Conservation (phyloP, 1,140 invertebrate genomes). For the Whitmania pigra region DNA sequence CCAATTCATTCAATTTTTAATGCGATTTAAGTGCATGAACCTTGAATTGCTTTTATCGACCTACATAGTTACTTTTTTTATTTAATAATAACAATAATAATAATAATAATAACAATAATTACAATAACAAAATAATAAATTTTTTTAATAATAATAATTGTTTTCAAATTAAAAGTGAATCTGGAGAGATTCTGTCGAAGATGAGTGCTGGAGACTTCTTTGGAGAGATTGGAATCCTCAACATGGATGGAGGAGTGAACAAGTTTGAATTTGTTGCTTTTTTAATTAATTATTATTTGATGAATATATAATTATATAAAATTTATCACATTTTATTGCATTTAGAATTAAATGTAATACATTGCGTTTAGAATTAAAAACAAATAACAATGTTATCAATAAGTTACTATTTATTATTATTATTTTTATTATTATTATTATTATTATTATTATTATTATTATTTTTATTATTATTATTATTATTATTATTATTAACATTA, state of each 20-base stretch:
- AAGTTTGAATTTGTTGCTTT: slow-evolving; percentile 13
- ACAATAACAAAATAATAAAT: background rate
- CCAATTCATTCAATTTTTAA: background rate
- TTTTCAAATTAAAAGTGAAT: slow-evolving; percentile 54
- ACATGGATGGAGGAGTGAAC: slow-evolving; percentile 60
- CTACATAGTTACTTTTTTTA: too few relatives aligned
- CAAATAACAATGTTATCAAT: too few relatives aligned
- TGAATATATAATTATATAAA: too few relatives aligned
- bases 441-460: too few relatives aligned
- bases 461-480: slow-evolving; percentile 1
- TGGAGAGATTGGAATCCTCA: slow-evolving; percentile 90
- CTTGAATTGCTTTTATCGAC: too few relatives aligned
- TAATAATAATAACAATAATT: too few relatives aligned
- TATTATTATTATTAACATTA: background rate
- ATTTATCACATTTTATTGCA: background rate
- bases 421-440: too few relatives aligned
- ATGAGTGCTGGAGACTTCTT: slow-evolving; percentile 97
- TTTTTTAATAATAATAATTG: background rate
- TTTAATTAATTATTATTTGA: too few relatives aligned
- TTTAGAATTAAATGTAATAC: slow-evolving; percentile 40
- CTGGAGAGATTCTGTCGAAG: slow-evolving; percentile 75
- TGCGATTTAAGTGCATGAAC: background rate
- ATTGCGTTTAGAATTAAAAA: too few relatives aligned
- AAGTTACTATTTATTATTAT: too few relatives aligned
- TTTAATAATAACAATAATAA: too few relatives aligned